These are phyloP conservation scores for Lepus timidus DNA, from an alignment of 2,113 vertebrate species.

Conservation along the genomic window DNA sequence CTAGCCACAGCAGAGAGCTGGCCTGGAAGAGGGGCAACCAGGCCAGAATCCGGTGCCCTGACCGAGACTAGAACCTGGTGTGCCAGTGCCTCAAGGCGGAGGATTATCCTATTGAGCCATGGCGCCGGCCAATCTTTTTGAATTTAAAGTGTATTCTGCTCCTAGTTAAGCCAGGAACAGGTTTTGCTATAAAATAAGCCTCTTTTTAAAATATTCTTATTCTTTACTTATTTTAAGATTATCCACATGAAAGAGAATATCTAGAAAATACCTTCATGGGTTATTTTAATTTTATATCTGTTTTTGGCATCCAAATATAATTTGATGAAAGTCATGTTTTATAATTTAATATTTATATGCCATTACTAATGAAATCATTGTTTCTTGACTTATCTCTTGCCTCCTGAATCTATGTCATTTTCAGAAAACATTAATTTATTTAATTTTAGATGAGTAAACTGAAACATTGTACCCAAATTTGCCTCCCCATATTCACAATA, in stretches of 20 bases:
- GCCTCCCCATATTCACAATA: background rate
- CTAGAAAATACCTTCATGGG: background rate
- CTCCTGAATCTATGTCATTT: background rate
- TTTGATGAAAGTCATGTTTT: constrained; percentile 40
- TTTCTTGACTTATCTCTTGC: constrained; percentile 33
- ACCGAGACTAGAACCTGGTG: too few species aligned
- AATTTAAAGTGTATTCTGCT: background rate
- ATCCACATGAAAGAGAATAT: background rate
- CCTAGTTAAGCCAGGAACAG: background rate
- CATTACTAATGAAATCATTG: constrained; percentile 6
- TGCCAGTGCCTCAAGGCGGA: too few species aligned
- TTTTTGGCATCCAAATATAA: constrained; percentile 28
- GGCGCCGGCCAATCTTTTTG: background rate
- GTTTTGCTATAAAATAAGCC: constrained; percentile 33
- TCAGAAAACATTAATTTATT: background rate
- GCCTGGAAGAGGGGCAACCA: too few species aligned
- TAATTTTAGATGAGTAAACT: constrained; percentile 30
- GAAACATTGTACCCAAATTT: background rate
- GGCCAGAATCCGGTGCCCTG: too few species aligned
- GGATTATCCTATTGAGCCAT: too few species aligned
- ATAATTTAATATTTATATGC: constrained; percentile 32
- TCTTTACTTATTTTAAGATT: background rate
- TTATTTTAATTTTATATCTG: constrained; percentile 19
- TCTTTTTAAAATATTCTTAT: constrained; percentile 9
- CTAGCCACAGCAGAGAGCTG: too few species aligned